Base-by-base conservation (phyloP, 2,113 vertebrate species). In the Thymallus thymallus region DNA sequence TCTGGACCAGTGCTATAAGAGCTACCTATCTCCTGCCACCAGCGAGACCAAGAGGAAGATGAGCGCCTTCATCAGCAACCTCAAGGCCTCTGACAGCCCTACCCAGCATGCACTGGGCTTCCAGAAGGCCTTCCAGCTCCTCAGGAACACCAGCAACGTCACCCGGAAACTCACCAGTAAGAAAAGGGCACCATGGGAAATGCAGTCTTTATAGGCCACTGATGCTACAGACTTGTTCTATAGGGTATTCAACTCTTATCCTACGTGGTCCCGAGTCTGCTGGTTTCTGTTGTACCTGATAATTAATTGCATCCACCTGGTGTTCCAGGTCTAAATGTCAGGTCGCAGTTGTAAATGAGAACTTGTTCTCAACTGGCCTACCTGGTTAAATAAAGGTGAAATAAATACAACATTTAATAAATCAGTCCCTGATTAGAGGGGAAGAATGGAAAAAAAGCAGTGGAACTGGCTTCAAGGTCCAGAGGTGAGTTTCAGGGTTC, bases 21-120 rank as follows among this genome's bases (percentile, higher is more conserved):
- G 94, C 0, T 95, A 96, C 83, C 94, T 99, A 77, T 99, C 98
- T 74, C 98, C 98, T 4, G 97, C 96, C 88, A 99, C 98, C 81
- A 98, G 96, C 0, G 96, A 98, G 91, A 98, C 98, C 9, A 99
- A 98, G 83, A 95, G 97, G 89, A 97, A 98, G 87, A 98, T 99
- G 97, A 94, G 94, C 88, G 96, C 94, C 83, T 99, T 99, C 51
- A 94, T 99, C 69, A 94, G 91, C 79, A 93, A 92, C 46, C 88
- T 98, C 70, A 98, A 98, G 88, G 90, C 95, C 0, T 95, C 95
- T 0, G 96, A 98, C 84, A 94, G 92, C 75, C 90, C 95, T 5
- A 99, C 97, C 0, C 96, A 97, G 90, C 98, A 99, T 1, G 94
- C 98, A 0, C 77, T 92, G 10, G 97, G 97, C 2, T 99, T 99